These are phyloP conservation scores for Muntiacus muntjak DNA, from an alignment of 2,113 vertebrate genomes.

Conservation along the genomic window DNA sequence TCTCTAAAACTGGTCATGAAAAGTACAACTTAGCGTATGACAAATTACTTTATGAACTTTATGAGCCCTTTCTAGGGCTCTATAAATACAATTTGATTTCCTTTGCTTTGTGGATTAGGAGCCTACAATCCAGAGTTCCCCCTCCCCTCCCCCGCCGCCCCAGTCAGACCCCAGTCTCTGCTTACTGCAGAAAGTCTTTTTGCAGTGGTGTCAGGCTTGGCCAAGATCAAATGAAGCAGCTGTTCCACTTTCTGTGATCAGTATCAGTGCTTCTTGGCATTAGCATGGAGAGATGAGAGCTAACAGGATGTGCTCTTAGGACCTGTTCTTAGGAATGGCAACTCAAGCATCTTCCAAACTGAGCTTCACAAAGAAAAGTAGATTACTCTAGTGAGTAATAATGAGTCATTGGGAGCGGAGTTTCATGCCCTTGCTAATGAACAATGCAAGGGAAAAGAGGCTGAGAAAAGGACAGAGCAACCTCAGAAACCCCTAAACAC, in stretches of 20 bases:
- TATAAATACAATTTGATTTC: not conserved
- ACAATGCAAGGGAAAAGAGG: constrained; percentile 37
- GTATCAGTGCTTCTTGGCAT: not conserved
- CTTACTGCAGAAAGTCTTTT: not conserved
- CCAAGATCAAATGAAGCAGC: not conserved
- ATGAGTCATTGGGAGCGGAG: constrained; percentile 76
- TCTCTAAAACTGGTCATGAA: not conserved
- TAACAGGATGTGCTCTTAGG: constrained; percentile 66
- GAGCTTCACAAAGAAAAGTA: constrained; percentile 64
- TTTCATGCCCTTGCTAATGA: constrained; percentile 68
- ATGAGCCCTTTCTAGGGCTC: not conserved
- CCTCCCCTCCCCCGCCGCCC: too few relatives aligned
- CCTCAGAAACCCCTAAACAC: constrained; percentile 6
- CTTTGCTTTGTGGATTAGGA: not conserved
- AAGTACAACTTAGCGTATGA: not conserved
- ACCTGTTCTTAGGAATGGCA: constrained; percentile 60
- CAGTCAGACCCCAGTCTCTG: not conserved
- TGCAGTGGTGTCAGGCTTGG: not conserved
- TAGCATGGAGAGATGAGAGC: constrained; percentile 1
- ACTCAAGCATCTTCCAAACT: constrained; percentile 77
- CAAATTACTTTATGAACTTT: not conserved
- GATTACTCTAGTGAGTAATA: constrained; percentile 68
- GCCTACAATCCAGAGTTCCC: not conserved
- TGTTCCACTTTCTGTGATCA: not conserved
- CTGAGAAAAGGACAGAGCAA: not conserved